Evolutionary conservation across 2,888 invertebrate genomes (phyloP).

Genomic region (Drosophila borborema): DNA sequence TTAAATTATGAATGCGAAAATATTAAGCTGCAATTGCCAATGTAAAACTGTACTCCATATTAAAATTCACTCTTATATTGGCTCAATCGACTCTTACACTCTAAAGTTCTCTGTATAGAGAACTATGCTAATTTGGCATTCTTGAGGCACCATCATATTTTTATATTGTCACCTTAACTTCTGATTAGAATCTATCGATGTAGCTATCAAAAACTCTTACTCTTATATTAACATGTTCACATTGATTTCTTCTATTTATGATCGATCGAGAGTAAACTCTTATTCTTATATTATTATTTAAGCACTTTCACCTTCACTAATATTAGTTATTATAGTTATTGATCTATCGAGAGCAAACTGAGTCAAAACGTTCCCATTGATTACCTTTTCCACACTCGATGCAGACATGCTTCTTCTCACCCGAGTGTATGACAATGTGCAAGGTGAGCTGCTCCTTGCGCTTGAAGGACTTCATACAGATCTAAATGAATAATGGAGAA

Average conservation of each 20-base stretch:
- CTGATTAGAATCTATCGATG: no score
- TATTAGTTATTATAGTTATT: no score
- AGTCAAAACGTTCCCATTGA: neutral
- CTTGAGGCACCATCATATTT: no score
- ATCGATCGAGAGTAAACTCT: neutral
- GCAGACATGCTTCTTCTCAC: slow-evolving; percentile 94
- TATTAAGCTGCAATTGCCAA: neutral
- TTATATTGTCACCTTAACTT: no score
- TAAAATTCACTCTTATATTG: neutral
- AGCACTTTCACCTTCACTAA: no score
- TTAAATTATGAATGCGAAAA: neutral
- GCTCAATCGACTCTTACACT: neutral
- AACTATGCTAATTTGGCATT: neutral
- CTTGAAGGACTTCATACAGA: slow-evolving; percentile 94
- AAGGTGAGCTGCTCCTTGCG: slow-evolving; percentile 95
- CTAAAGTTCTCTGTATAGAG: no score
- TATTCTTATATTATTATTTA: neutral
- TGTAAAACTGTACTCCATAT: neutral
- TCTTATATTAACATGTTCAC: no score
- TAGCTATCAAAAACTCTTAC: no score
- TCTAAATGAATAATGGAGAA: slow-evolving; percentile 64
- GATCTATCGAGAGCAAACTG: no score
- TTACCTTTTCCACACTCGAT: slow-evolving; percentile 94
- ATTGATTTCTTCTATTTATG: no score
- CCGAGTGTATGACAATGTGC: slow-evolving; percentile 95